phyloP scores from a whole-genome alignment of 1,140 invertebrate species.

The Chironomus striatipennis region DNA sequence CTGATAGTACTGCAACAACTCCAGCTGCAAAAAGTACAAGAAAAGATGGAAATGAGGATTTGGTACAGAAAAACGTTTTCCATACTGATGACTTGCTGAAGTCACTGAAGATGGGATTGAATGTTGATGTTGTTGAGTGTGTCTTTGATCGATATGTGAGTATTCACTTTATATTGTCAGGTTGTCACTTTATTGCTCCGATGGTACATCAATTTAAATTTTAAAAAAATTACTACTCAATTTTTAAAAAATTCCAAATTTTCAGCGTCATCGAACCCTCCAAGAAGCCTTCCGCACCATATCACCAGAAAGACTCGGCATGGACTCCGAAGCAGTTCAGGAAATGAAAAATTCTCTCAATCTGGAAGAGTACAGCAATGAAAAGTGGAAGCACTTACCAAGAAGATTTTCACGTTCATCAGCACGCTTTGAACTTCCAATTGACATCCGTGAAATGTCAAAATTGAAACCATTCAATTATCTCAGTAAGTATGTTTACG shows the following conservation, averaged over 20 bases:
- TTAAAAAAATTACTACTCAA: too few species aligned
- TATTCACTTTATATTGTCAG: too few species aligned
- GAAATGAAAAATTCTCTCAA: slow-evolving; percentile 16
- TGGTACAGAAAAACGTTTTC: slow-evolving; percentile 32
- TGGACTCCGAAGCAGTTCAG: neutral
- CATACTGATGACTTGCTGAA: slow-evolving; percentile 38
- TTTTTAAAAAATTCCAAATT: too few species aligned
- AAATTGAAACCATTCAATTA: slow-evolving; percentile 42
- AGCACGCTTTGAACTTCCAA: slow-evolving; percentile 52
- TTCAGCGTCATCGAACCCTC: slow-evolving; percentile 5
- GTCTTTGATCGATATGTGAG: slow-evolving; percentile 38
- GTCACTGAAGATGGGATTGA: slow-evolving; percentile 34
- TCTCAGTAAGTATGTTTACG: slow-evolving; percentile 45
- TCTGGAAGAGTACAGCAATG: slow-evolving; percentile 29
- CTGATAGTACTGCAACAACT: slow-evolving; percentile 31
- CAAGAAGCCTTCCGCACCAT: slow-evolving; percentile 24
- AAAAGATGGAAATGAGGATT: neutral
- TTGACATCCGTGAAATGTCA: slow-evolving; percentile 45
- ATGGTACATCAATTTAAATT: too few species aligned
- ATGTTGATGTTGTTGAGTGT: slow-evolving; percentile 37
- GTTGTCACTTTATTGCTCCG: too few species aligned
- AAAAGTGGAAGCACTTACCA: slow-evolving; percentile 43
- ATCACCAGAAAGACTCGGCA: neutral
- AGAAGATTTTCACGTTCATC: slow-evolving; percentile 51
- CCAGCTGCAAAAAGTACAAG: neutral